Evolutionary conservation across 2,113 vertebrate species (phyloP).

Genomic region (Meles meles): DNA sequence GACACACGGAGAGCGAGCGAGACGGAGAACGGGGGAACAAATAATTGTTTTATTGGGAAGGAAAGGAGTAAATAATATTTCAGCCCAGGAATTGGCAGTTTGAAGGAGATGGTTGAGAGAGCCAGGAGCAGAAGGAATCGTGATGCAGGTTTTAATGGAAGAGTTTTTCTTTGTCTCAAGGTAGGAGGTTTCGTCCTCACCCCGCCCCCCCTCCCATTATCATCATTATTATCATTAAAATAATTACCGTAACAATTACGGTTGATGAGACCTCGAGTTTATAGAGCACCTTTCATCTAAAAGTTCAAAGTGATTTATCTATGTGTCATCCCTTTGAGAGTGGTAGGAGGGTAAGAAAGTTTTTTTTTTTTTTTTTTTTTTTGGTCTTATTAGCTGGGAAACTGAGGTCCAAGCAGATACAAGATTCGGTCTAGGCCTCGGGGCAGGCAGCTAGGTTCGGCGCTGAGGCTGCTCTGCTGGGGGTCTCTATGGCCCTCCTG

Average conservation of each 20-base stretch:
- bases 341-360: slow-evolving; percentile 1
- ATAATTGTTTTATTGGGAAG: slow-evolving; percentile 72
- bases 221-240: slow-evolving; percentile 78
- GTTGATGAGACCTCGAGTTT: slow-evolving; percentile 75
- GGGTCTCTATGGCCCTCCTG: neutral
- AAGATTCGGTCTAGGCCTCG: neutral
- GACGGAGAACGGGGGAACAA: slow-evolving; percentile 64
- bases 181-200: slow-evolving; percentile 39
- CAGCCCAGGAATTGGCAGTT: slow-evolving; percentile 56
- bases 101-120: neutral
- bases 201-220: slow-evolving; percentile 51
- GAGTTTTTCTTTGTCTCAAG: slow-evolving; percentile 60
- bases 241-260: slow-evolving; percentile 76
- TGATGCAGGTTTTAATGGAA: neutral
- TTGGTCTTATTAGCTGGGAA: neutral
- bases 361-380: neutral
- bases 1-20: neutral
- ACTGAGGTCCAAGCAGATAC: neutral
- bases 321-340: slow-evolving; percentile 55
- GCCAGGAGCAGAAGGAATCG: neutral
- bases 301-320: slow-evolving; percentile 75
- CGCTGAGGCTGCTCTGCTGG: neutral
- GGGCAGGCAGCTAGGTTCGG: neutral
- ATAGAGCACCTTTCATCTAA: slow-evolving; percentile 71
- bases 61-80: slow-evolving; percentile 72